Conservation (phyloP, 1,140 invertebrate genomes). For the Thaumetopoea pityocampa region DNA sequence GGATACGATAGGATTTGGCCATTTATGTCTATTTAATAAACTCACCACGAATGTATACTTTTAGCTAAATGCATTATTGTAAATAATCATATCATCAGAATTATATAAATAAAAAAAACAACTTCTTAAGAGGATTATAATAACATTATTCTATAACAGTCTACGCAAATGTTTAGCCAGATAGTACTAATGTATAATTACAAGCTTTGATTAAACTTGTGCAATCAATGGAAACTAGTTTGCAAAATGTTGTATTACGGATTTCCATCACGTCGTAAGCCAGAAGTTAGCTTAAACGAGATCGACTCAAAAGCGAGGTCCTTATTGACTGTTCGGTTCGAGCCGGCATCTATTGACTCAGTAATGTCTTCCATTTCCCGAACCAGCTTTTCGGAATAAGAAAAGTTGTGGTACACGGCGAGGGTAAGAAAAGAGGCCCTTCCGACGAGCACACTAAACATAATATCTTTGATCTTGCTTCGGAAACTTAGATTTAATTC, state of each 20-base stretch:
- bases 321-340: slow-evolving; percentile 48
- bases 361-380: slow-evolving; percentile 68
- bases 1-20: too few species aligned
- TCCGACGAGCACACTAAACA: slow-evolving; percentile 47
- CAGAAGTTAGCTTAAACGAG: slow-evolving; percentile 41
- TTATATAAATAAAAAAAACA: too few species aligned
- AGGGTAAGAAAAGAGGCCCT: slow-evolving; percentile 60
- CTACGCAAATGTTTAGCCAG: too few species aligned
- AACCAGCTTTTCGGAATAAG: slow-evolving; percentile 57
- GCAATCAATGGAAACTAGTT: slow-evolving; percentile 25
- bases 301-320: slow-evolving; percentile 33
- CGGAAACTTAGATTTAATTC: slow-evolving; percentile 58
- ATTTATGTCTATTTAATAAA: too few species aligned
- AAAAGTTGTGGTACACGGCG: slow-evolving; percentile 61
- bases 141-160: too few species aligned
- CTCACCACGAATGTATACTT: too few species aligned
- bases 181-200: slow-evolving; percentile 11
- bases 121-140: too few species aligned
- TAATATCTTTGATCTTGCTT: slow-evolving; percentile 62
- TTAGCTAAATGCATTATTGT: too few species aligned
- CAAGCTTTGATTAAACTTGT: slow-evolving; percentile 24
- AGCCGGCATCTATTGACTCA: slow-evolving; percentile 50
- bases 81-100: too few species aligned
- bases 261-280: slow-evolving; percentile 35
- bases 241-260: slow-evolving; percentile 24